Evolutionary conservation across 2,888 invertebrate genomes (phyloP).

Genomic region (Subacronicta megacephala): DNA sequence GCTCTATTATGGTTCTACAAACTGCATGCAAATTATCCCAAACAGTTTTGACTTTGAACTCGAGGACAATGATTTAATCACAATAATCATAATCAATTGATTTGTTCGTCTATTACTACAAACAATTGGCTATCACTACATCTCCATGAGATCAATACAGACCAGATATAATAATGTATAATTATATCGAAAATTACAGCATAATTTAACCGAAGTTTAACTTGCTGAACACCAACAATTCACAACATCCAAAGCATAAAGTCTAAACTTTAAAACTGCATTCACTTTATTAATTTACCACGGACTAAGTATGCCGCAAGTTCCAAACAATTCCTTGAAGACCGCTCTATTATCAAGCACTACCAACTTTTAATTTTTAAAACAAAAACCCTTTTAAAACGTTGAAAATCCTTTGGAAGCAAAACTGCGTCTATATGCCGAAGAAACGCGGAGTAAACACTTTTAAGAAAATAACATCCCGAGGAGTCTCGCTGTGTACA

Average conservation of each 20-base stretch:
- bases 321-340: slow-evolving; percentile 31
- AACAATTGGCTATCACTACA: no score
- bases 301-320: slow-evolving; percentile 28
- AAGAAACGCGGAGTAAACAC: slow-evolving; percentile 57
- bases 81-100: no score
- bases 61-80: no score
- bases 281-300: slow-evolving; percentile 42
- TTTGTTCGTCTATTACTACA: no score
- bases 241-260: slow-evolving; percentile 7
- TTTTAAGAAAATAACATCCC: slow-evolving; percentile 64
- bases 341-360: slow-evolving; percentile 16
- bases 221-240: slow-evolving; percentile 15
- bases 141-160: no score
- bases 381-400: slow-evolving; percentile 27
- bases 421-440: slow-evolving; percentile 43
- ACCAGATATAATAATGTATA: no score
- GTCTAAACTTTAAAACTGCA: slow-evolving; percentile 34
- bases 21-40: slow-evolving; percentile 8
- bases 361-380: slow-evolving; percentile 38
- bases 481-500: slow-evolving; percentile 46
- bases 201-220: neutral
- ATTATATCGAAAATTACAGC: no score
- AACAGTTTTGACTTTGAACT: slow-evolving; percentile 13
- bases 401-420: slow-evolving; percentile 27
- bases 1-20: neutral